Conservation (phyloP, 2,888 invertebrate species). For the Brenthis daphne region DNA sequence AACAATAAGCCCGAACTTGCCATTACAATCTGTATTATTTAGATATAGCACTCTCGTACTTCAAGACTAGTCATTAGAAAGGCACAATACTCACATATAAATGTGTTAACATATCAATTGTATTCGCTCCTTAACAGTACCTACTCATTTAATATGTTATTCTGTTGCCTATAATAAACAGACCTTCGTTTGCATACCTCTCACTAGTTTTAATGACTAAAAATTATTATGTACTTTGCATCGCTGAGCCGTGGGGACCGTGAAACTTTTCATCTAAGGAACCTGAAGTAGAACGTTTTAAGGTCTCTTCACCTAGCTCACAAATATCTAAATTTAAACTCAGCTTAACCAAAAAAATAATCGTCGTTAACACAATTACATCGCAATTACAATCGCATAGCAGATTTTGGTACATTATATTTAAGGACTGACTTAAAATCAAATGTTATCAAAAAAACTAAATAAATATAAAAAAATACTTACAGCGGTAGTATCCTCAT, state of each 20-base stretch:
- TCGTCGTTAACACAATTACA: slow-evolving; percentile 38
- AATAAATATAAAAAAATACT: slow-evolving; percentile 49
- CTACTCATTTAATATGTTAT: slow-evolving; percentile 37
- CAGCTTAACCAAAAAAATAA: background rate
- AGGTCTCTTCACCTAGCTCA: background rate
- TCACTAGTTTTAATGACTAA: slow-evolving; percentile 33
- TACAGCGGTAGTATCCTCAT: slow-evolving; percentile 74
- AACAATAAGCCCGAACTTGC: no score
- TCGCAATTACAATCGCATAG: slow-evolving; percentile 74
- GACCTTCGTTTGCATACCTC: slow-evolving; percentile 39
- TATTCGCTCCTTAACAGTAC: slow-evolving; percentile 36
- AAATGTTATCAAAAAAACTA: slow-evolving; percentile 21
- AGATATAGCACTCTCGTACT: slow-evolving; percentile 35
- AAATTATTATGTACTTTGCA: slow-evolving; percentile 40
- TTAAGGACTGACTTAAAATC: background rate
- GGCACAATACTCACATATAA: slow-evolving; percentile 54
- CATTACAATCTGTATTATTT: no score
- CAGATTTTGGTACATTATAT: slow-evolving; percentile 39
- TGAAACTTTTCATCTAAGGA: slow-evolving; percentile 4
- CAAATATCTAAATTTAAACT: background rate
- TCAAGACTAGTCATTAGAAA: slow-evolving; percentile 60
- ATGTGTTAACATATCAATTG: slow-evolving; percentile 38
- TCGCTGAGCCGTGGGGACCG: slow-evolving; percentile 43
- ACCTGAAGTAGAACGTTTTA: background rate
- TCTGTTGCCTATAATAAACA: slow-evolving; percentile 34